A percentile compares a stretch with the other conserved stretches of the same genome.
phyloP scores from a whole-genome alignment of 2,113 vertebrate genomes.

The Numida meleagris region DNA sequence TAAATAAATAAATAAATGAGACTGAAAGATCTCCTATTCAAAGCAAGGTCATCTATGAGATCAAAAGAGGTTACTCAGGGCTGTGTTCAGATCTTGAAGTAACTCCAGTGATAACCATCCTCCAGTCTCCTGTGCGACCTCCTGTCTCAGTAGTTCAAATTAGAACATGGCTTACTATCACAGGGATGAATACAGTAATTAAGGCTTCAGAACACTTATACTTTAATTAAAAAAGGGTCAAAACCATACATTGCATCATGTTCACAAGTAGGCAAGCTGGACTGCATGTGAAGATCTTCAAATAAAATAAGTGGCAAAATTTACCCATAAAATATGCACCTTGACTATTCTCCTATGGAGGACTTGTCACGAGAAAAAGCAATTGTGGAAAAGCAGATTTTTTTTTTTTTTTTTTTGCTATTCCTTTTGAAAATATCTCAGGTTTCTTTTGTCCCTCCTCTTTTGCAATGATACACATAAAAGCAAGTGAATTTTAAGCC shows the following conservation, averaged over 20 bases:
- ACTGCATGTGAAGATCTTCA: neutral
- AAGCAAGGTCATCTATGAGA: neutral
- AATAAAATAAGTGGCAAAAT: neutral
- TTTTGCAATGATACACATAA: neutral
- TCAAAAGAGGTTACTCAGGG: neutral
- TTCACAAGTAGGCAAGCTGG: neutral
- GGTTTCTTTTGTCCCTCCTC: neutral
- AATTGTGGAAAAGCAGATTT: neutral
- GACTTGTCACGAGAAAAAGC: neutral
- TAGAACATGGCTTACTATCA: too few species aligned
- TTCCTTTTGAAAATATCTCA: neutral
- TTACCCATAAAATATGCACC: neutral
- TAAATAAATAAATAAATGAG: neutral
- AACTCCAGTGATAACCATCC: neutral
- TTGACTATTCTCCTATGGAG: neutral
- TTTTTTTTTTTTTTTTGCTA: neutral
- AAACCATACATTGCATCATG: fast-evolving
- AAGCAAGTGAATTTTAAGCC: neutral
- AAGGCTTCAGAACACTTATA: neutral
- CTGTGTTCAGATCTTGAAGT: fast-evolving
- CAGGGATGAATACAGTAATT: neutral
- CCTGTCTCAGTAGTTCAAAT: neutral
- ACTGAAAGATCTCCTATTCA: neutral
- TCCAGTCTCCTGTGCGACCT: neutral
- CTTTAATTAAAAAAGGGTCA: neutral